Conservation (phyloP, 2,113 vertebrate species). For the Camelus dromedarius region DNA sequence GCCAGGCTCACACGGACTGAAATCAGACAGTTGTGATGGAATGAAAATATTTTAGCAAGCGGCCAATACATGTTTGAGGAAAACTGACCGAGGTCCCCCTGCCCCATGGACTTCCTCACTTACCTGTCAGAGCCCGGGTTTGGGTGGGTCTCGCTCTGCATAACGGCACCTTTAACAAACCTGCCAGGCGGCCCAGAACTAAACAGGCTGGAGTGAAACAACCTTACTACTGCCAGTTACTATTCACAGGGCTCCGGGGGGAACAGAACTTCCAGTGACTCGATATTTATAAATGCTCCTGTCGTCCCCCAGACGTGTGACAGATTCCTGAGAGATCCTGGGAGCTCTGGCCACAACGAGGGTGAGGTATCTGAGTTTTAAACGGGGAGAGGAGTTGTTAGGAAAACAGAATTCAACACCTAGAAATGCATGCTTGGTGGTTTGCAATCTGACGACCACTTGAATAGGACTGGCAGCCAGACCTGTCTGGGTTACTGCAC, state of each 20-base stretch:
- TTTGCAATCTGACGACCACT: slow-evolving; percentile 10
- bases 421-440: slow-evolving; percentile 36
- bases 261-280: slow-evolving; percentile 51
- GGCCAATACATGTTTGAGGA: slow-evolving; percentile 52
- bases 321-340: slow-evolving; percentile 36
- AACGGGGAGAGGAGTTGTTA: slow-evolving; percentile 18
- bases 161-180: slow-evolving; percentile 74
- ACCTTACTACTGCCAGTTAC: slow-evolving; percentile 63
- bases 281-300: slow-evolving; percentile 79
- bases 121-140: slow-evolving; percentile 41
- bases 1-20: slow-evolving; percentile 69
- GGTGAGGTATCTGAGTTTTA: neutral
- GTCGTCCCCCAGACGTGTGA: neutral
- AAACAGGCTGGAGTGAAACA: slow-evolving; percentile 64
- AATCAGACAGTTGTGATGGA: slow-evolving; percentile 70
- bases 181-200: slow-evolving; percentile 75
- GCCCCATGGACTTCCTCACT: slow-evolving; percentile 11
- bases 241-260: slow-evolving; percentile 70
- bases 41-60: slow-evolving; percentile 66
- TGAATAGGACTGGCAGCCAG: neutral
- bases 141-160: slow-evolving; percentile 42
- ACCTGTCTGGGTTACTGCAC: slow-evolving; percentile 14
- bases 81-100: slow-evolving; percentile 44
- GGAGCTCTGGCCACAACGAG: neutral
- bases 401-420: slow-evolving; percentile 50